Conservation (phyloP, 2,888 invertebrate genomes). For the Hypena proboscidalis region DNA sequence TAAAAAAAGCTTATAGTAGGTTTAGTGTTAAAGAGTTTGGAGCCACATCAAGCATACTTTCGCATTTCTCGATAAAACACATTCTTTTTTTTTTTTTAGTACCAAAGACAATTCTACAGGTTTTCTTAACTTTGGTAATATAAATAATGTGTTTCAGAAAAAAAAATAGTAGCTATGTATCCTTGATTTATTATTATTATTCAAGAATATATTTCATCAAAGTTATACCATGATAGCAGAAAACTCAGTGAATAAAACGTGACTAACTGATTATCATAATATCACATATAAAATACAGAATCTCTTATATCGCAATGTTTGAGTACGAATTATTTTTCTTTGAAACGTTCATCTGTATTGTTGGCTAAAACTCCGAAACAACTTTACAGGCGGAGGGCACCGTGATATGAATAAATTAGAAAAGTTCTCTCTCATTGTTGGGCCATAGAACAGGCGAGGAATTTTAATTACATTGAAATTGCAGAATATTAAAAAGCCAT, state of each 20-base stretch:
- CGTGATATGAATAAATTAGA: conserved; percentile 83
- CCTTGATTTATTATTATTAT: too few species aligned
- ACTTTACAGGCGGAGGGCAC: conserved; percentile 69
- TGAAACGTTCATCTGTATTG: conserved; percentile 73
- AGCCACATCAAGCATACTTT: too few species aligned
- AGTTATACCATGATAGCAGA: not conserved
- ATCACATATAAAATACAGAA: conserved; percentile 38
- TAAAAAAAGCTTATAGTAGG: too few species aligned
- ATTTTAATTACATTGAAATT: conserved; percentile 17
- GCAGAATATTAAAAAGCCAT: conserved; percentile 12
- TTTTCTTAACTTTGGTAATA: too few species aligned
- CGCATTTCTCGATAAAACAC: too few species aligned
- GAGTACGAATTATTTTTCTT: conserved; percentile 59
- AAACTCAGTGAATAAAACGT: conserved; percentile 3
- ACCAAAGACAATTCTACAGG: too few species aligned
- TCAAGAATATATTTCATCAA: not conserved
- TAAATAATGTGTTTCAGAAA: too few species aligned
- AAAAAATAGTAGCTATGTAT: too few species aligned
- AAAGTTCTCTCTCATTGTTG: conserved; percentile 62
- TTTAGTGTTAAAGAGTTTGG: too few species aligned
- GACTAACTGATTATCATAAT: conserved; percentile 36
- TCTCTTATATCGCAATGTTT: conserved; percentile 46
- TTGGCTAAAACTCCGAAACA: conserved; percentile 70
- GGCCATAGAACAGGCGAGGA: conserved; percentile 35
- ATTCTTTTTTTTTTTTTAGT: too few species aligned